These are phyloP conservation scores for Oryctes rhinoceros DNA, from an alignment of 1,140 invertebrate species.

Conservation along the genomic window DNA sequence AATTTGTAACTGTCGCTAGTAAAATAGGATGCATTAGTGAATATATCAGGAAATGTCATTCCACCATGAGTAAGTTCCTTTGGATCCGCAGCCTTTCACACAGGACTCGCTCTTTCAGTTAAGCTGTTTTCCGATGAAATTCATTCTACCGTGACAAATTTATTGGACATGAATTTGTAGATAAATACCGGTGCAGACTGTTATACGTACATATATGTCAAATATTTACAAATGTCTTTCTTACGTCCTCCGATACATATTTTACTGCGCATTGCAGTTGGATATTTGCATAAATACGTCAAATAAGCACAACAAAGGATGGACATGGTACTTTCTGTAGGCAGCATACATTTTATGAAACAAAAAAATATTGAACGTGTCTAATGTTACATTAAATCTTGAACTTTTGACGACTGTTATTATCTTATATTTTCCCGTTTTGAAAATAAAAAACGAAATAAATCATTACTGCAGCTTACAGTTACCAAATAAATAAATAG, in stretches of 20 bases:
- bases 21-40: slow-evolving; percentile 21
- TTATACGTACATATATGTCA: not conserved
- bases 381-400: no score
- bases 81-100: not conserved
- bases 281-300: no score
- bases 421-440: no score
- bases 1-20: slow-evolving; percentile 30
- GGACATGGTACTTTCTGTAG: no score
- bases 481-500: no score
- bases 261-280: no score
- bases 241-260: not conserved
- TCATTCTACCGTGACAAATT: not conserved
- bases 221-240: not conserved
- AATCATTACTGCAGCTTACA: no score
- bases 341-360: no score
- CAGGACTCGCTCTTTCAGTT: not conserved
- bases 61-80: not conserved
- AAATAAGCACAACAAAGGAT: no score
- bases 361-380: no score
- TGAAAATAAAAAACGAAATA: no score
- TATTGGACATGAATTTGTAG: slow-evolving; percentile 15
- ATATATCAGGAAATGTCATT: not conserved
- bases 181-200: not conserved
- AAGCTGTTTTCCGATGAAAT: slow-evolving; percentile 28
- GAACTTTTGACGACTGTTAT: no score